Conservation (phyloP, 2,113 vertebrate species). For the Alosa alosa region DNA sequence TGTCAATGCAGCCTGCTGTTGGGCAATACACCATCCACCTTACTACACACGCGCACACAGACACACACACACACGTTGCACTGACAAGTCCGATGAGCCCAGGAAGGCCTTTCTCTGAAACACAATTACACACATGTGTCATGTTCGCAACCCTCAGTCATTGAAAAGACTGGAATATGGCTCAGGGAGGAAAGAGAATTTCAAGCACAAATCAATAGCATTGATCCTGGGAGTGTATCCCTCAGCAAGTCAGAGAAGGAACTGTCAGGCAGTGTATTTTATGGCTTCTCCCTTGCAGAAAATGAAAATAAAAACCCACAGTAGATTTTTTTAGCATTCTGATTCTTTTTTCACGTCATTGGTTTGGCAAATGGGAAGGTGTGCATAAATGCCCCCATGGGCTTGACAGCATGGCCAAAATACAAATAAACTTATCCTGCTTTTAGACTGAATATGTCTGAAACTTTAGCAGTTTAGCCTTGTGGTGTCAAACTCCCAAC, state of each 20-base stretch:
- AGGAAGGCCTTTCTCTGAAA: background rate
- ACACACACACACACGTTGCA: background rate
- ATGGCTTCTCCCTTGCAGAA: background rate
- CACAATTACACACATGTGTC: slow-evolving; percentile 1
- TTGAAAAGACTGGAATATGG: background rate
- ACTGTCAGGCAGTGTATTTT: background rate
- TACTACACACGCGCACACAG: background rate
- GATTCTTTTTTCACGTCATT: background rate
- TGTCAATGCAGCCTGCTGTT: background rate
- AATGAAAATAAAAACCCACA: background rate
- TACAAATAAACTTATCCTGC: background rate
- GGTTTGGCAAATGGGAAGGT: background rate
- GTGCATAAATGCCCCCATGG: background rate
- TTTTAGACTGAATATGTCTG: background rate
- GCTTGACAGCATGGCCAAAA: background rate
- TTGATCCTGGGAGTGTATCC: background rate
- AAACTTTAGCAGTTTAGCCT: background rate
- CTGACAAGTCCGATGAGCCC: background rate
- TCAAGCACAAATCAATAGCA: slow-evolving; percentile 14
- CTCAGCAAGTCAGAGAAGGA: background rate
- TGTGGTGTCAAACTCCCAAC: no score
- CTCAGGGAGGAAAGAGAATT: background rate
- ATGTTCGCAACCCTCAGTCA: slow-evolving; percentile 1
- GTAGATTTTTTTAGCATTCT: background rate
- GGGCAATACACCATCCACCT: background rate